Percentiles rank a stretch among this genome's conserved stretches.
Conservation (phyloP, 2,797 vertebrate species). For the Rhynchonycteris naso region DNA sequence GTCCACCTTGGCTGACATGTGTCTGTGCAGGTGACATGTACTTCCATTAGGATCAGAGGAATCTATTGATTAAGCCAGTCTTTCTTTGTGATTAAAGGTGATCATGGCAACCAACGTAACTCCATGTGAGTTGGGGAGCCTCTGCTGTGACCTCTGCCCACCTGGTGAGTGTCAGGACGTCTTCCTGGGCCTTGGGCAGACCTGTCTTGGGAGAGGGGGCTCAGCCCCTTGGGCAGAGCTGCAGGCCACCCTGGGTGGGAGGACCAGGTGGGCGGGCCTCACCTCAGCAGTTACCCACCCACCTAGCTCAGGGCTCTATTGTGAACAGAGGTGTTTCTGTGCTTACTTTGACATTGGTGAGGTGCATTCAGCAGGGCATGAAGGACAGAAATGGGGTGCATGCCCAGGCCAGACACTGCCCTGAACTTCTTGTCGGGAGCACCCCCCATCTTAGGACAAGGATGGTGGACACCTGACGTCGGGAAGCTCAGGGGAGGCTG, state of each 20-base stretch:
- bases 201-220: not conserved
- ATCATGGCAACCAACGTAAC: rapidly evolving
- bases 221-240: not conserved
- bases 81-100: not conserved
- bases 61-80: rapidly evolving
- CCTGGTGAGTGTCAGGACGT: constrained; percentile 71
- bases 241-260: not conserved
- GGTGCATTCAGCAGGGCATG: not conserved
- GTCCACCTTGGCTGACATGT: rapidly evolving
- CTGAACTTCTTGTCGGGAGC: no score
- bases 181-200: not conserved
- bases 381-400: rapidly evolving
- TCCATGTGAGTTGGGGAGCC: rapidly evolving
- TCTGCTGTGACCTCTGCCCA: constrained; percentile 70
- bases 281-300: not conserved
- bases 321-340: not conserved
- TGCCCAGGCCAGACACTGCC: not conserved
- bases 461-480: rapidly evolving
- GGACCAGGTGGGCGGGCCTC: not conserved
- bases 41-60: rapidly evolving
- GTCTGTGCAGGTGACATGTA: rapidly evolving
- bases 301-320: rapidly evolving
- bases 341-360: not conserved
- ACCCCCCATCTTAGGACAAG: not conserved
- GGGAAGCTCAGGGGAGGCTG: rapidly evolving